phyloP scores from a whole-genome alignment of 1,140 invertebrate genomes.

The Nasonia giraulti region DNA sequence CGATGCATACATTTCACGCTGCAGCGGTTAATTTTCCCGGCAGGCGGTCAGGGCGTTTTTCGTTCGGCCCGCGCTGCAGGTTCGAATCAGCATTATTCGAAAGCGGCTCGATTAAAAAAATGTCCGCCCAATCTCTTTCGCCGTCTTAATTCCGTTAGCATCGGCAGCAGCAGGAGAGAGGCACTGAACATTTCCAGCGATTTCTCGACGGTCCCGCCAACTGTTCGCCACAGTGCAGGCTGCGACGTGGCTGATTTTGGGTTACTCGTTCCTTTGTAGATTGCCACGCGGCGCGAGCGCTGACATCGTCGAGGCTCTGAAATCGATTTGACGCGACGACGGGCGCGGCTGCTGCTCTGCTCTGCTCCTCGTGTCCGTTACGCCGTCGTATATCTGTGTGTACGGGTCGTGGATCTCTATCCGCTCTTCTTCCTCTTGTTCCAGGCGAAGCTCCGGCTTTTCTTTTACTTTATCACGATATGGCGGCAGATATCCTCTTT shows the following conservation, averaged over 20 bases:
- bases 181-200: neutral
- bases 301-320: conserved; percentile 24
- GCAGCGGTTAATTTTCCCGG: neutral
- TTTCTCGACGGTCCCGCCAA: neutral
- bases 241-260: conserved; percentile 17
- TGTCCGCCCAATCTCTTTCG: neutral
- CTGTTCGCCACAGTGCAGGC: neutral
- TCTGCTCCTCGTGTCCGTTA: conserved; percentile 14
- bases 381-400: neutral
- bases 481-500: no score
- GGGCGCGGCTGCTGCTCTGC: conserved; percentile 22
- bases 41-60: no score
- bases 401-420: neutral
- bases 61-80: no score
- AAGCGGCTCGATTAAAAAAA: neutral
- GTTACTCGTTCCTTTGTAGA: conserved; percentile 45
- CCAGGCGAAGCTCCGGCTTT: neutral
- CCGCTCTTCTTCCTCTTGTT: neutral
- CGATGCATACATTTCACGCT: neutral
- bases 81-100: no score
- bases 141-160: neutral
- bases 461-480: neutral
- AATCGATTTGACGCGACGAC: conserved; percentile 47
- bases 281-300: conserved; percentile 37
- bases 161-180: no score